A percentile compares a stretch with the other conserved stretches of the same genome.
Evolutionary conservation across 1,140 invertebrate genomes (phyloP).

Genomic region (Drosophila truncata): DNA sequence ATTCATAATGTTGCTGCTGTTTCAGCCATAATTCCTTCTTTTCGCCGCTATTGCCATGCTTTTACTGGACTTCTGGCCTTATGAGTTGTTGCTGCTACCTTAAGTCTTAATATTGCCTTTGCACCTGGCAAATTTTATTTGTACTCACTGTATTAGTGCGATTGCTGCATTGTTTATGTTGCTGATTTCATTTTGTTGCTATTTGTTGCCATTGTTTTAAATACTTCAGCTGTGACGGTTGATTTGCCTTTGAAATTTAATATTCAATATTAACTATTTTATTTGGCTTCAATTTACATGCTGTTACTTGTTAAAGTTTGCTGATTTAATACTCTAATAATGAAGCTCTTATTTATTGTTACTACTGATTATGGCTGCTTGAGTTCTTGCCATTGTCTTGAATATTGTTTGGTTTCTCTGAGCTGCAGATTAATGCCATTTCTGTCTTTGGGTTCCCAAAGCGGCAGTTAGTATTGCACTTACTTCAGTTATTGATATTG

Average conservation of each 20-base stretch:
- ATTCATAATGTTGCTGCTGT: conserved; percentile 14
- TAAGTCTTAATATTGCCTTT: conserved; percentile 35
- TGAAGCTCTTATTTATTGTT: not conserved
- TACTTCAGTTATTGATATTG: conserved; percentile 38
- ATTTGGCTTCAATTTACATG: no score
- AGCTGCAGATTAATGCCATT: conserved; percentile 21
- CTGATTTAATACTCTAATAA: not conserved
- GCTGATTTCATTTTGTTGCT: conserved; percentile 13
- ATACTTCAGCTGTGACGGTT: not conserved
- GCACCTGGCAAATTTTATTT: conserved; percentile 35
- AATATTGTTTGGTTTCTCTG: conserved; percentile 1
- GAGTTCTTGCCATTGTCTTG: not conserved
- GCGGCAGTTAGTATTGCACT: conserved; percentile 35
- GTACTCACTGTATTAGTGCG: not conserved
- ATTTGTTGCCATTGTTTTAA: not conserved
- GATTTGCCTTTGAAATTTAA: no score
- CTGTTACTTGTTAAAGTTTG: not conserved
- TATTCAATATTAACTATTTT: not conserved
- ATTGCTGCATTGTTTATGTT: conserved; percentile 23
- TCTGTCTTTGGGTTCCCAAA: not conserved
- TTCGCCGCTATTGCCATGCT: not conserved
- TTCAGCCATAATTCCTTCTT: conserved; percentile 16
- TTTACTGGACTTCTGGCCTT: not conserved
- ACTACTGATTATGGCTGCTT: not conserved
- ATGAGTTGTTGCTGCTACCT: conserved; percentile 11